Evolutionary conservation across 1,140 invertebrate genomes (phyloP), one percentile per base, ranked within the genome.

Genomic region (Plectrocnemia conspersa): DNA sequence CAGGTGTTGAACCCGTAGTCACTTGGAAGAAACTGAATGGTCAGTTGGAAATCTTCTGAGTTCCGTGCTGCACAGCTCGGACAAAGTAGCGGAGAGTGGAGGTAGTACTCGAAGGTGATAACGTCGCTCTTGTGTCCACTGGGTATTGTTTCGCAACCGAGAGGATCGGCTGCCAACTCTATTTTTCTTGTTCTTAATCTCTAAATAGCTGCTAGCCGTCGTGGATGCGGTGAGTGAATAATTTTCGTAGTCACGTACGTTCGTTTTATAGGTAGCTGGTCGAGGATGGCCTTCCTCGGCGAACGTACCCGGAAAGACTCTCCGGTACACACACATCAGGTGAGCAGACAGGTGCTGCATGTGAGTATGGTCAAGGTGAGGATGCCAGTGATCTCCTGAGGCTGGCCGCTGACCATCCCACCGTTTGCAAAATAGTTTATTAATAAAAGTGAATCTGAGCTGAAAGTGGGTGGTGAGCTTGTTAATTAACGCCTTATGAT

Each of bases 241-340:
- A 52, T 54, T 58, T 58, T 46, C 15, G 52, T 54, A 40, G 32
- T 32, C 46, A 44, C 52, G 35, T 49, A 36, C 52, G 35, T 35
- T 46, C 44, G 56, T 58, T 58, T 49, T 58, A 58, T 55, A 55
- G 44, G 45, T 49, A 47, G 29, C 35, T 13, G 45, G 21, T 42
- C 22, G 38, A 16, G 41, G 35, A 45, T 44, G 42, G 42, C 56
- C 53, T 58, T 47, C 41, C 19, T 38, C 25, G 35, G 56, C 56
- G 56, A 58, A 49, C 33, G 56, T 58, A 58, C 56, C 56, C 56
- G 56, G 56, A 58, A 58, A 58, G 52, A 40, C 41, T 33, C 36
- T 5, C 36, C 9, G n/a, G 27, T 29, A 29, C 6, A 7, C 6
- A 7, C 6, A 29, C n/a, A 29, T n/a, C 6, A n/a, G 35, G 9